A percentile compares a stretch with the other conserved stretches of the same genome.
Evolutionary conservation across 2,797 vertebrate genomes (phyloP).

Genomic region (Onychomys leucogaster): DNA sequence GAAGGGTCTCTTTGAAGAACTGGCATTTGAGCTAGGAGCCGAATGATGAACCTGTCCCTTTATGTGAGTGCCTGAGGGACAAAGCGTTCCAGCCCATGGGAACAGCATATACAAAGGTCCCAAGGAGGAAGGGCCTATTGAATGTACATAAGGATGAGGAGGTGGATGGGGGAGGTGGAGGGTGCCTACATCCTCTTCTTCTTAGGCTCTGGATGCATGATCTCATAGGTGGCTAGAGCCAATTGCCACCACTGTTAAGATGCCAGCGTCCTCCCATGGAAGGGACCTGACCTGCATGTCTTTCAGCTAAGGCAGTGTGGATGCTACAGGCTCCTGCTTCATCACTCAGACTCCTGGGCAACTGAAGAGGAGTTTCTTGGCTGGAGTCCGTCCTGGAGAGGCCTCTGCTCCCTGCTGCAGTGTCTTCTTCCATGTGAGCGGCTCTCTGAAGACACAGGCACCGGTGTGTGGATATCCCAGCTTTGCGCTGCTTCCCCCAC

Average conservation of each 20-base stretch:
- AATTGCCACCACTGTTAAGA: background rate
- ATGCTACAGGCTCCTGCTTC: background rate
- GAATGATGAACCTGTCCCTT: too few relatives aligned
- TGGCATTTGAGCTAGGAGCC: background rate
- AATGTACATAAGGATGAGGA: background rate
- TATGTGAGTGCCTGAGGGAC: background rate
- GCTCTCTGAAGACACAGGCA: background rate
- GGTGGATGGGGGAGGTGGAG: background rate
- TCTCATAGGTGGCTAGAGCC: background rate
- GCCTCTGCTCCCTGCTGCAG: accelerated
- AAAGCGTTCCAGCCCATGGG: background rate
- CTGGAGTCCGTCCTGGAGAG: accelerated
- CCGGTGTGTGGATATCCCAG: background rate
- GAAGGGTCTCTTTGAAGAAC: background rate
- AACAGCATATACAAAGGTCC: background rate
- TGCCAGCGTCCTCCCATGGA: background rate
- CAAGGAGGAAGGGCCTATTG: background rate
- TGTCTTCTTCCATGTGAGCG: background rate
- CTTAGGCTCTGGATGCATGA: background rate
- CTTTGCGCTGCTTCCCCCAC: accelerated
- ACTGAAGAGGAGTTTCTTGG: background rate
- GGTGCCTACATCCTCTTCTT: background rate
- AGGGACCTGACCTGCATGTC: background rate
- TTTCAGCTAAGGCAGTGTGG: background rate
- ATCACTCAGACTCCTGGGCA: background rate